These are phyloP conservation scores for Ellobium chinense DNA, from an alignment of 2,888 invertebrate genomes.

Conservation along the genomic window DNA sequence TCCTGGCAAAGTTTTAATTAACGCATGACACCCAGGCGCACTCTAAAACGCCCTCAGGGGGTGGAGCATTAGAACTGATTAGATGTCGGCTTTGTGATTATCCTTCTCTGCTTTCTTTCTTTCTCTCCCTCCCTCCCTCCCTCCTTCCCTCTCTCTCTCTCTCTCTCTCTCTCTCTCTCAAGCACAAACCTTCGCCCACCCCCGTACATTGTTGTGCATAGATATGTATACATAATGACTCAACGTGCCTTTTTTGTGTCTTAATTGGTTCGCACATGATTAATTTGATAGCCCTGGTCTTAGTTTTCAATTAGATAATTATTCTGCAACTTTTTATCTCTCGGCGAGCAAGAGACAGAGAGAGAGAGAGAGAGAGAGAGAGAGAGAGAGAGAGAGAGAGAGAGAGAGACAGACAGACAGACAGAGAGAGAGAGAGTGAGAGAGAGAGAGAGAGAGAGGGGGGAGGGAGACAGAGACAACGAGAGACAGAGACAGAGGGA, in stretches of 20 bases:
- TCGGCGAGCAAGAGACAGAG: neutral
- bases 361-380: neutral
- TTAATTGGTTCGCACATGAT: too few relatives aligned
- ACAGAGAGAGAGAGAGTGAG: conserved; percentile 13
- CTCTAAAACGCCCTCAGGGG: too few relatives aligned
- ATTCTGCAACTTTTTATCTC: too few relatives aligned
- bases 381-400: neutral
- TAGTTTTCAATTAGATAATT: too few relatives aligned
- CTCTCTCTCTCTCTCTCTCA: conserved; percentile 2
- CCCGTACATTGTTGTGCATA: neutral
- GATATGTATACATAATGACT: too few relatives aligned
- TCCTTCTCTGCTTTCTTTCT: neutral
- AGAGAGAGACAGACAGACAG: conserved; percentile 13
- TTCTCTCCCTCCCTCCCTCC: neutral
- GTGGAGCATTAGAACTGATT: too few relatives aligned
- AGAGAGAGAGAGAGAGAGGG: conserved; percentile 12
- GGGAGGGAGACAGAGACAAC: neutral
- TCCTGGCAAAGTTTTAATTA: too few relatives aligned
- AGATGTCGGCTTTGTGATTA: too few relatives aligned
- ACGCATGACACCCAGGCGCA: too few relatives aligned
- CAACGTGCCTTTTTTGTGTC: too few relatives aligned
- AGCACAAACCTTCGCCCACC: neutral
- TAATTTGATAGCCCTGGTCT: too few relatives aligned
- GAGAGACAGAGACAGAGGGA: conserved; percentile 2
- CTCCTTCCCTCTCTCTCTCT: conserved; percentile 26